Evolutionary conservation across 2,888 invertebrate genomes (phyloP).

Genomic region (Lasioglossum zephyrum): DNA sequence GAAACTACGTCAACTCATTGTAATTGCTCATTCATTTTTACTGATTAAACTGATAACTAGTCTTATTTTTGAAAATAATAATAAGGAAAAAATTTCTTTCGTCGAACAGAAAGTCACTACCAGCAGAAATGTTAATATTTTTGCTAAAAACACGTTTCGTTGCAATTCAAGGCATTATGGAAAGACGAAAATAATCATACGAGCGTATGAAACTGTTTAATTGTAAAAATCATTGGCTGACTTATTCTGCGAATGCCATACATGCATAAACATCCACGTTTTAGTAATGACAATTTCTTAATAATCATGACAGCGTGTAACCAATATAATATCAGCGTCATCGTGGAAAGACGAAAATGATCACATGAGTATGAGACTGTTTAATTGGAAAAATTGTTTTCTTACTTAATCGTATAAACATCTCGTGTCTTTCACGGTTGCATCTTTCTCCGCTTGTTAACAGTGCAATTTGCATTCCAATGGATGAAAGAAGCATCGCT

Average conservation of each 20-base stretch:
- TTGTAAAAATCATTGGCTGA: too few species aligned
- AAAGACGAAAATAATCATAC: too few species aligned
- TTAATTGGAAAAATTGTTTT: background rate
- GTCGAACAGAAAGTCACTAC: too few species aligned
- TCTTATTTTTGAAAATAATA: background rate
- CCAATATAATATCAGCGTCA: background rate
- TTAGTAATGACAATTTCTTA: background rate
- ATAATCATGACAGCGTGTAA: background rate
- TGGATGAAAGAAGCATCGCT: slow-evolving; percentile 49
- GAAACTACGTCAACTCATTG: background rate
- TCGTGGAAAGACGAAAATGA: background rate
- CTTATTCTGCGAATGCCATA: too few species aligned
- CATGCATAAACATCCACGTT: too few species aligned
- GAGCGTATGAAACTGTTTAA: too few species aligned
- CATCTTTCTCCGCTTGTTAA: slow-evolving; percentile 41
- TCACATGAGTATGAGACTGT: background rate
- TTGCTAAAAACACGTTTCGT: too few species aligned
- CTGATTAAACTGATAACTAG: background rate
- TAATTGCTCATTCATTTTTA: background rate
- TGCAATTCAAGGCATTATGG: too few species aligned
- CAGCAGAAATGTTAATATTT: too few species aligned
- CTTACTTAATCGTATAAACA: slow-evolving; percentile 3
- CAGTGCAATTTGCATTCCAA: slow-evolving; percentile 70
- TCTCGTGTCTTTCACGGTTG: slow-evolving; percentile 28
- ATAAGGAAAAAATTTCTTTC: background rate